A percentile compares a stretch with the other conserved stretches of the same genome.
Evolutionary conservation across 1,140 invertebrate species (phyloP).

Genomic region (Oncopeltus fasciatus): DNA sequence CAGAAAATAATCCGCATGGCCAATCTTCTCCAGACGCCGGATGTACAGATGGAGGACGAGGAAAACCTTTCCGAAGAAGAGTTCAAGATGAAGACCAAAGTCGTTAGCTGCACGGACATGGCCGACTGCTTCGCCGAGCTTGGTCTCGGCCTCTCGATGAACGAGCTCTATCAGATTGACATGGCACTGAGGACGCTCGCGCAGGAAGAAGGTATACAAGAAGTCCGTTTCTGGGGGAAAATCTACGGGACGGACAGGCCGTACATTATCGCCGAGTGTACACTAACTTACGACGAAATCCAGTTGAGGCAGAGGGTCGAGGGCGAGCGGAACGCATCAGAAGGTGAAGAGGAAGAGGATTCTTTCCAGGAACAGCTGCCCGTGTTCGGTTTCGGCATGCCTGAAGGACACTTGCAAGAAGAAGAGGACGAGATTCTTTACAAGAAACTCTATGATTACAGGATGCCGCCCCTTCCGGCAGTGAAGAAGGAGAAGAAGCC

Average conservation of each 20-base stretch:
- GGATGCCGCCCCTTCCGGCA: constrained; percentile 29
- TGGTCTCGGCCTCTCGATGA: constrained; percentile 40
- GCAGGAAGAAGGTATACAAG: background rate
- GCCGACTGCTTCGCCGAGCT: constrained; percentile 36
- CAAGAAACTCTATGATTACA: constrained; percentile 11
- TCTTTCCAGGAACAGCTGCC: background rate
- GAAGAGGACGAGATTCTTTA: background rate
- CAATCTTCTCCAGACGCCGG: background rate
- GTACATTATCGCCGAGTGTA: constrained; percentile 64
- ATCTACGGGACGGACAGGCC: constrained; percentile 61
- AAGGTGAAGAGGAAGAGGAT: constrained; percentile 24
- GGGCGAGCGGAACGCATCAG: constrained; percentile 23
- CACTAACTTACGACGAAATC: constrained; percentile 39
- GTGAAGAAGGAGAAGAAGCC: constrained; percentile 30
- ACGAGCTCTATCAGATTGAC: constrained; percentile 37
- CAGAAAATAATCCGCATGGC: background rate
- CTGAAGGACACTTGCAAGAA: constrained; percentile 11
- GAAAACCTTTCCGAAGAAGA: background rate
- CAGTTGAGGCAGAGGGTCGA: background rate
- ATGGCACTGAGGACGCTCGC: constrained; percentile 36
- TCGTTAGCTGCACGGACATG: background rate
- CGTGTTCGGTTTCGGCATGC: background rate
- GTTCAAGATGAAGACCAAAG: background rate
- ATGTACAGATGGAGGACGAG: background rate
- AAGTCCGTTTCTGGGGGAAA: constrained; percentile 54